phyloP scores from a whole-genome alignment of 2,888 invertebrate genomes.

The Drosophila emarginata region DNA sequence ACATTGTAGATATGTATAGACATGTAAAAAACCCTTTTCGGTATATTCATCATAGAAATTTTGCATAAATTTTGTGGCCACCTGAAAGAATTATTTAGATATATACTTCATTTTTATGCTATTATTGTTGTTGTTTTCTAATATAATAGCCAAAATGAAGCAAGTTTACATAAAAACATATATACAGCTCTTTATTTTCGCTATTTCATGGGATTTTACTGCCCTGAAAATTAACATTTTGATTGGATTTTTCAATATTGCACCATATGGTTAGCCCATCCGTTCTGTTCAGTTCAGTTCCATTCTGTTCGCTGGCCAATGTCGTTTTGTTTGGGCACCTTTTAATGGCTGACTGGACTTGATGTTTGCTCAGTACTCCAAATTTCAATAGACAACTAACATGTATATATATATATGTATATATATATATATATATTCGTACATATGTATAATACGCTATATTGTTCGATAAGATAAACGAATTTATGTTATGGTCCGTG shows the following conservation, averaged over 20 bases:
- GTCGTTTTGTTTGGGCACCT: slow-evolving; percentile 38
- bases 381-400: slow-evolving; percentile 8
- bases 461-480: slow-evolving; percentile 54
- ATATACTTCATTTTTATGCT: too few relatives aligned
- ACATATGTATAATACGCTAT: slow-evolving; percentile 9
- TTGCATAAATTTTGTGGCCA: slow-evolving; percentile 15
- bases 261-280: slow-evolving; percentile 60
- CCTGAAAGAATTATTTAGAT: slow-evolving; percentile 6
- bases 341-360: slow-evolving; percentile 46
- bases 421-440: slow-evolving; percentile 13
- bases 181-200: slow-evolving; percentile 21
- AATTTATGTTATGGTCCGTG: slow-evolving; percentile 31
- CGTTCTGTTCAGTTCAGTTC: neutral
- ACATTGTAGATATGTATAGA: neutral
- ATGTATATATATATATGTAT: slow-evolving; percentile 25
- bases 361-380: slow-evolving; percentile 45
- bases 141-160: slow-evolving; percentile 5
- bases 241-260: slow-evolving; percentile 78
- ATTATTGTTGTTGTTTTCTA: neutral
- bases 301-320: slow-evolving; percentile 15
- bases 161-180: slow-evolving; percentile 59
- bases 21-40: slow-evolving; percentile 19
- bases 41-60: slow-evolving; percentile 17
- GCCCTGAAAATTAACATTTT: slow-evolving; percentile 70
- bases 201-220: slow-evolving; percentile 28